Conservation (phyloP, 2,113 vertebrate genomes). For the Terrapene triunguis region DNA sequence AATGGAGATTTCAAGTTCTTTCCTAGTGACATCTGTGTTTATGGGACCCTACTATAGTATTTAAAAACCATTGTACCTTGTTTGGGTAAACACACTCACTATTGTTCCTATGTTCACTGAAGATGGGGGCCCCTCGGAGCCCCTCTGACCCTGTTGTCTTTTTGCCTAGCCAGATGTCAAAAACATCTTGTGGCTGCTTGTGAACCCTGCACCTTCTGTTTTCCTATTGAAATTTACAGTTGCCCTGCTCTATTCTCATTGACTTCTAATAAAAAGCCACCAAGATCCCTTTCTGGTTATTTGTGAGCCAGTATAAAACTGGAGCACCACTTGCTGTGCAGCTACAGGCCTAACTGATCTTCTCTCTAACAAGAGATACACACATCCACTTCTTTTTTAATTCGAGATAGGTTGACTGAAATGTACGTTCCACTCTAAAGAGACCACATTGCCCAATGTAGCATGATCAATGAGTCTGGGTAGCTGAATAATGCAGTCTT, state of each 20-base stretch:
- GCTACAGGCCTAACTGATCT: not conserved
- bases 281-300: not conserved
- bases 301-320: not conserved
- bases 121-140: not conserved
- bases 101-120: not conserved
- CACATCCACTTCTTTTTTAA: not conserved
- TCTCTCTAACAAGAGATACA: not conserved
- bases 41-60: not conserved
- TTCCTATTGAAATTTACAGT: not conserved
- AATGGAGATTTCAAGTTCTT: constrained; percentile 53
- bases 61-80: not conserved
- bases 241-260: not conserved
- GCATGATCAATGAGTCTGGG: not conserved
- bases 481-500: not conserved
- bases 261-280: not conserved
- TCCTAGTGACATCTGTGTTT: constrained; percentile 59
- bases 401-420: not conserved
- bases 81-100: not conserved
- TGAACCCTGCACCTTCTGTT: not conserved
- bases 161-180: not conserved
- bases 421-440: not conserved
- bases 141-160: not conserved
- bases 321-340: not conserved
- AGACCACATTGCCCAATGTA: not conserved
- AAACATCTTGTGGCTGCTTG: not conserved